Base-by-base conservation (phyloP, 2,888 invertebrate genomes). In the Harmothoe impar region DNA sequence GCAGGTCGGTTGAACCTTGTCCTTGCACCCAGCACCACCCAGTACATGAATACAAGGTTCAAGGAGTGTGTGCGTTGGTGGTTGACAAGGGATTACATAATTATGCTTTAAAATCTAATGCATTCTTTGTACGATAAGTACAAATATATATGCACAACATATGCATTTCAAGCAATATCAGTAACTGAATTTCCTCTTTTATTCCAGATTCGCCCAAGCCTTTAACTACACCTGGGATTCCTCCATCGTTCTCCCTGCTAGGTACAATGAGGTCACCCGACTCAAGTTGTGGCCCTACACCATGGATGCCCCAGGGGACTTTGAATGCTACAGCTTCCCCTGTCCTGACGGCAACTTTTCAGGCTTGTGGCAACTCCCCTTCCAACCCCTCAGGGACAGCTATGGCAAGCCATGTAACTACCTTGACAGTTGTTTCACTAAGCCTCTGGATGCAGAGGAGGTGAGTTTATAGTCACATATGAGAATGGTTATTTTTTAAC, bases 281-380 rank as follows among this genome's bases (percentile, higher is more conserved):
- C 54, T 17, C 7, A 86, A 86, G 54, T 52, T 86, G 86, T 86
- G 86, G 86, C 86, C 86, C 0, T 86, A 86, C 86, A 86, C 86
- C 0, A 86, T 86, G 86, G 54, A 86, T 54, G 20, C 23, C 20
- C 54, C 54, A 7, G 23, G 10, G 0, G 25, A n/a, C 54, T 33
- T 86, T 20, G 86, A 86, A 1, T 86, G 86, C 25, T 54, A 54
- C 25, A 5, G 7, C 0, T 25, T 52, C 54, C 86, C 86, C 54
- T 86, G 86, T 31, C 86, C 86, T 0, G 10, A 3, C 10, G 54
- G 54, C 31, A 52, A 10, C 25, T 52, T 54, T 25, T 54, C 86
- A 23, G 54, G 86, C 52, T 23, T 86, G 0, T 86, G 52, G 52
- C 86, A 86, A 25, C 1, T 86, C 0, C 54, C 86, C 5, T 15